phyloP scores from a whole-genome alignment of 2,888 invertebrate species.

The Bombyx huttoni region DNA sequence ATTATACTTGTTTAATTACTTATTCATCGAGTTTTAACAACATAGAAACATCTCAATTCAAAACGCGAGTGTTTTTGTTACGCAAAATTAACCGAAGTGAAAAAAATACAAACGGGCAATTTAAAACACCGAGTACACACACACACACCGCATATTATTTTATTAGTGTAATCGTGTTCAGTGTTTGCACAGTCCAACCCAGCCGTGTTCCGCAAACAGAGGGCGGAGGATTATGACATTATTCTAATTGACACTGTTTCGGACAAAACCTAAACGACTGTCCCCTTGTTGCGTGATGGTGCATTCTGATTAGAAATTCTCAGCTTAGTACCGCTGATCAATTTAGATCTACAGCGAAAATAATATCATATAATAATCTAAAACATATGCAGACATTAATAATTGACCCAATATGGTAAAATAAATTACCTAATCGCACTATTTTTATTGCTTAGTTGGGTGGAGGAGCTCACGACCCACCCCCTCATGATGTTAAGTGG shows the following conservation, averaged over 20 bases:
- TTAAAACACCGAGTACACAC: no score
- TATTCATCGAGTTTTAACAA: no score
- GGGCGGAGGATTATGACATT: conserved; percentile 57
- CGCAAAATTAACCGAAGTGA: not conserved
- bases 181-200: conserved; percentile 31
- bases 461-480: no score
- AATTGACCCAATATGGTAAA: no score
- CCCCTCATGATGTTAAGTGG: no score
- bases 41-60: no score
- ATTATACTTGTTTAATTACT: no score
- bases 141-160: not conserved
- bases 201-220: conserved; percentile 28
- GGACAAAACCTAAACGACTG: conserved; percentile 31
- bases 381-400: no score
- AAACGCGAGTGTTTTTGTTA: not conserved
- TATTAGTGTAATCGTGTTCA: conserved; percentile 41
- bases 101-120: not conserved
- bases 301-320: conserved; percentile 44
- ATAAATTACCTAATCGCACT: no score
- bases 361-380: no score
- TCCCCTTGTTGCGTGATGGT: conserved; percentile 46
- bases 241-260: conserved; percentile 56
- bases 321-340: not conserved
- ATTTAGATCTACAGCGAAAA: no score
- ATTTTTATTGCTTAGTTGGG: no score